Evolutionary conservation across 2,888 invertebrate genomes (phyloP), one percentile per base, ranked within the genome.

Genomic region (Caenorhabditis sp.): DNA sequence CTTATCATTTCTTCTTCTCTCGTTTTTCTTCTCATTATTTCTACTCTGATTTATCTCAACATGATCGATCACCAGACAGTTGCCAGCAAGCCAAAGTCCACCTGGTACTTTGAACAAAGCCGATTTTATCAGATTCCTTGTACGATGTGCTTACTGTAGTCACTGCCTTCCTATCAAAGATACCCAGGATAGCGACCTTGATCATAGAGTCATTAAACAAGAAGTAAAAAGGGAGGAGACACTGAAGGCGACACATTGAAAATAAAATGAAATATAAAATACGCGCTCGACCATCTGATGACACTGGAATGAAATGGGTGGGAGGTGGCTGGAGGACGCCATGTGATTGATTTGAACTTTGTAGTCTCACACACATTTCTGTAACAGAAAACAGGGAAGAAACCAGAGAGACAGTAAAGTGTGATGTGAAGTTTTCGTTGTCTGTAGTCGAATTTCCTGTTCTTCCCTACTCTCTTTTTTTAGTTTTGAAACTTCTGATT

Each of bases 301-400:
- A 68, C 66, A 66, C 66, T 75, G 63, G 54, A 73, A 54, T 4
- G 61, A 68, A 51, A 10, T 26, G 47, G 66, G 66, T 68, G 35
- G 66, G 66, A 38, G 74, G 66, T 47, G 49, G 63, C 24, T 38
- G 74, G 64, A 72, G 54, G 68, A 51, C 59, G 58, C 70, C 79
- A 79, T 79, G 79, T 79, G 79, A 79, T 79, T 38, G 69, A 54
- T 51, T 63, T 51, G 77, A 79, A 79, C 70, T 79, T 79, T 70
- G 79, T 79, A 79, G 79, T 79, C 54, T 79, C 44, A 70, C 69
- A 75, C 75, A 58, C 22, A 35, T 51, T 54, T 63, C 41, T 24
- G 7, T 28, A 26, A 24, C 14, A 12, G 24, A 35, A 31, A 63
- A 51, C 22, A n/a, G 58, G 14, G 19, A 35, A 49, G 26, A 49